Percentiles rank a stretch among this genome's conserved stretches.
Evolutionary conservation across 2,113 vertebrate genomes (phyloP).

Genomic region (Ceuthmochares aereus): DNA sequence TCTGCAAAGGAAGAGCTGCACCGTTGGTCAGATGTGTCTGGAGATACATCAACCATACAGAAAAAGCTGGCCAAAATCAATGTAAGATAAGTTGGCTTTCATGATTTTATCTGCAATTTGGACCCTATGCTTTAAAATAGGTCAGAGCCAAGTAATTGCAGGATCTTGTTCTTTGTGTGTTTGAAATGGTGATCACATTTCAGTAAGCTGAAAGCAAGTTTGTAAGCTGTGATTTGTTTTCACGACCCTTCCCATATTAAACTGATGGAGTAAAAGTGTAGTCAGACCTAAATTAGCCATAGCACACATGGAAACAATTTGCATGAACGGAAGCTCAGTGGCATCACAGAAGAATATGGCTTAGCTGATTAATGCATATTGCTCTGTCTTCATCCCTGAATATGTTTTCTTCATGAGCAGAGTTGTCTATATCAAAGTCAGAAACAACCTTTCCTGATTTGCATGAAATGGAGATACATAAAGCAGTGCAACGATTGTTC

Average conservation of each 20-base stretch:
- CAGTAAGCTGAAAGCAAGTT: not conserved
- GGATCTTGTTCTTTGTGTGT: not conserved
- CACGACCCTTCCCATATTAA: not conserved
- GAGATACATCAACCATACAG: conserved; percentile 83
- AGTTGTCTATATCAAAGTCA: not conserved
- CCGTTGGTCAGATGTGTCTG: conserved; percentile 91
- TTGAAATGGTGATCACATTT: not conserved
- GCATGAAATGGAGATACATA: not conserved
- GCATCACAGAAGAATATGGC: not conserved
- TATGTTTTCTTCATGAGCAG: not conserved
- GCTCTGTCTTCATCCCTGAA: not conserved
- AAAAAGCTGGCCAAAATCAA: conserved; percentile 90
- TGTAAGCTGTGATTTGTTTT: not conserved
- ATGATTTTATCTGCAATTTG: not conserved
- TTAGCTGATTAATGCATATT: conserved; percentile 3
- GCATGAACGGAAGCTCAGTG: not conserved
- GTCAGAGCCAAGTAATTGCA: not conserved
- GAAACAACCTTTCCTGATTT: not conserved
- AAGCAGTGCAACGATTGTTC: not conserved
- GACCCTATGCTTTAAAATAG: not conserved
- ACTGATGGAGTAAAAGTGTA: not conserved
- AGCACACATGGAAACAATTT: not conserved
- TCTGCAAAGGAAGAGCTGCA: conserved; percentile 96
- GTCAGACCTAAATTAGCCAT: not conserved
- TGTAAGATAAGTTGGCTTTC: conserved; percentile 76